These are phyloP conservation scores for Penaeus chinensis DNA, from an alignment of 1,140 invertebrate genomes.

Conservation along the genomic window DNA sequence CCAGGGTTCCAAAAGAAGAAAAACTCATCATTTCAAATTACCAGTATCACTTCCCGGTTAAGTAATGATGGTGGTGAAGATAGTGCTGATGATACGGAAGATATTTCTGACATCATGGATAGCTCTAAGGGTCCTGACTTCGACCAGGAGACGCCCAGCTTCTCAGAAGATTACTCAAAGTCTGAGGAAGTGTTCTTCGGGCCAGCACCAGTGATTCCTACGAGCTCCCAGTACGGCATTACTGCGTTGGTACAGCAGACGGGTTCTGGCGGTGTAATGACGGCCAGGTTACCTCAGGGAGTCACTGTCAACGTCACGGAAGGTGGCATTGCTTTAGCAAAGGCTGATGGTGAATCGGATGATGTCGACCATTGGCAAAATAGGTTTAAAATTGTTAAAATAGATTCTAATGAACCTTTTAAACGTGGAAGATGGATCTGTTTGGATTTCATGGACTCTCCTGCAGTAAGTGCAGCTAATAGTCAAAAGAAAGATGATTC, in stretches of 20 bases:
- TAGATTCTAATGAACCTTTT: slow-evolving; percentile 94
- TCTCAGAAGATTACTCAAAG: slow-evolving; percentile 84
- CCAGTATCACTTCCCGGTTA: slow-evolving; percentile 82
- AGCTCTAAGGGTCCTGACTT: slow-evolving; percentile 60
- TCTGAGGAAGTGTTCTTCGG: slow-evolving; percentile 77
- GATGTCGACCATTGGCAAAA: slow-evolving; percentile 84
- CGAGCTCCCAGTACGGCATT: slow-evolving; percentile 84
- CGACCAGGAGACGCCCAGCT: slow-evolving; percentile 78
- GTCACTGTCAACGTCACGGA: slow-evolving; percentile 93
- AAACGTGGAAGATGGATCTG: slow-evolving; percentile 93
- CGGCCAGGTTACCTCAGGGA: slow-evolving; percentile 80
- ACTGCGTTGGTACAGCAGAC: slow-evolving; percentile 78
- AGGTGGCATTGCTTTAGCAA: slow-evolving; percentile 94
- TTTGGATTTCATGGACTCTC: slow-evolving; percentile 89
- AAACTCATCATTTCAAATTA: slow-evolving; percentile 93
- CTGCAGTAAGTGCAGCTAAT: slow-evolving; percentile 42
- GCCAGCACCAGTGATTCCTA: slow-evolving; percentile 84
- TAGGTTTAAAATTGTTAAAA: slow-evolving; percentile 95
- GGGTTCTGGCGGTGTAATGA: slow-evolving; percentile 67
- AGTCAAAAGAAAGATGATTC: slow-evolving; percentile 51
- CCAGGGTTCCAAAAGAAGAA: slow-evolving; percentile 73
- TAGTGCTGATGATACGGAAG: slow-evolving; percentile 91
- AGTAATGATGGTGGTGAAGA: slow-evolving; percentile 90
- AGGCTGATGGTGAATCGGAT: slow-evolving; percentile 98
- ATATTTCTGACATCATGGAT: slow-evolving; percentile 67